Conservation (phyloP, 2,888 invertebrate genomes). For the Myathropa florea region DNA sequence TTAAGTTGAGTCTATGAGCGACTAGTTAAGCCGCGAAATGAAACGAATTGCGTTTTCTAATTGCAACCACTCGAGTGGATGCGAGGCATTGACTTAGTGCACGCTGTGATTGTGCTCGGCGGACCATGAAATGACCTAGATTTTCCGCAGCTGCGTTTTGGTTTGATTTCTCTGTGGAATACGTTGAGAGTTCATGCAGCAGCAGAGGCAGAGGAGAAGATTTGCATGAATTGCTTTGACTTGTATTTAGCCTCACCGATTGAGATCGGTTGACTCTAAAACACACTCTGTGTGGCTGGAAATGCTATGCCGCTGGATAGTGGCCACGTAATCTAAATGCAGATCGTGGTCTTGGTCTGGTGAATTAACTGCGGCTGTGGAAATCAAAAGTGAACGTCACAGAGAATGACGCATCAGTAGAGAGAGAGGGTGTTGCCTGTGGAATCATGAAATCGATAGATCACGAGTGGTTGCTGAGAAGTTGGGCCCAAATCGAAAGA, state of each 20-base stretch:
- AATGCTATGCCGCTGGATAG: no score
- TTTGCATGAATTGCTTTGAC: constrained; percentile 18
- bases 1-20: no score
- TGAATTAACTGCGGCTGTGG: no score
- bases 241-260: neutral
- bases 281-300: no score
- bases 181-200: neutral
- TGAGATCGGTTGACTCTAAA: neutral
- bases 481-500: no score
- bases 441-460: no score
- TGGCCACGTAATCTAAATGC: neutral
- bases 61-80: neutral
- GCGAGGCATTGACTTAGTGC: neutral
- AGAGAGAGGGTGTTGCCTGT: no score
- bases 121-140: constrained; percentile 44
- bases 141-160: neutral
- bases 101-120: neutral
- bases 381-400: no score
- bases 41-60: neutral
- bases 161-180: neutral
- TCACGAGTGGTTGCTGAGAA: no score
- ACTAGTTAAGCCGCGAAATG: neutral
- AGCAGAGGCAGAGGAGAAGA: neutral
- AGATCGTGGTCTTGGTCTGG: no score
- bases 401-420: no score